Conservation (phyloP, 1,140 invertebrate genomes). For the Eriocheir sinensis region DNA sequence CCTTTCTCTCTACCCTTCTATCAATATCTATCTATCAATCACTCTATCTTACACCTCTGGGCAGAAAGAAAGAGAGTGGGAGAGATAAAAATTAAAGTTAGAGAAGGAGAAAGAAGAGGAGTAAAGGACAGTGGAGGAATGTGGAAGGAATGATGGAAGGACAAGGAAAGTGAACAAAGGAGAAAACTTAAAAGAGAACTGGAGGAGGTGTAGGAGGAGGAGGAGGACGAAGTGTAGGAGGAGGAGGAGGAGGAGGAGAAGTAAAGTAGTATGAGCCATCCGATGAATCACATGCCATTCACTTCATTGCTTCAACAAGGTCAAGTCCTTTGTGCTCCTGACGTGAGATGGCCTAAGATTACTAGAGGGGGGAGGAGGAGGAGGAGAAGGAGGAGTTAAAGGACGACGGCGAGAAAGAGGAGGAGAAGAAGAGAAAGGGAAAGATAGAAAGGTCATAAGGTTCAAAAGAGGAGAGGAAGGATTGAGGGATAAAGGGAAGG, state of each 20-base stretch:
- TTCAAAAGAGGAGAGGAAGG: too few species aligned
- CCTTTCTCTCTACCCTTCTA: background rate
- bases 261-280: background rate
- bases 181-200: too few species aligned
- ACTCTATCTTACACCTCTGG: background rate
- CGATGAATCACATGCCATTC: background rate
- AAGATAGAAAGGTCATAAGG: background rate
- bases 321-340: background rate
- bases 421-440: background rate
- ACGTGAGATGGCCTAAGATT: background rate
- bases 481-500: too few species aligned
- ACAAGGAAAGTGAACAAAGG: background rate
- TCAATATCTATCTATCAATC: background rate
- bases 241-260: background rate
- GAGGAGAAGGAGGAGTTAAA: background rate
- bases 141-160: too few species aligned
- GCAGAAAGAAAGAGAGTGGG: too few species aligned
- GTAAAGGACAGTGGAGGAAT: too few species aligned
- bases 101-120: too few species aligned
- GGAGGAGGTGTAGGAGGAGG: background rate
- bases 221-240: background rate
- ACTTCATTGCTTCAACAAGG: background rate
- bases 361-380: background rate
- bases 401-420: background rate
- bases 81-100: too few species aligned